A percentile compares a stretch with the other conserved stretches of the same genome.
Evolutionary conservation across 2,797 vertebrate genomes (phyloP).

Genomic region (Bradypus variegatus): DNA sequence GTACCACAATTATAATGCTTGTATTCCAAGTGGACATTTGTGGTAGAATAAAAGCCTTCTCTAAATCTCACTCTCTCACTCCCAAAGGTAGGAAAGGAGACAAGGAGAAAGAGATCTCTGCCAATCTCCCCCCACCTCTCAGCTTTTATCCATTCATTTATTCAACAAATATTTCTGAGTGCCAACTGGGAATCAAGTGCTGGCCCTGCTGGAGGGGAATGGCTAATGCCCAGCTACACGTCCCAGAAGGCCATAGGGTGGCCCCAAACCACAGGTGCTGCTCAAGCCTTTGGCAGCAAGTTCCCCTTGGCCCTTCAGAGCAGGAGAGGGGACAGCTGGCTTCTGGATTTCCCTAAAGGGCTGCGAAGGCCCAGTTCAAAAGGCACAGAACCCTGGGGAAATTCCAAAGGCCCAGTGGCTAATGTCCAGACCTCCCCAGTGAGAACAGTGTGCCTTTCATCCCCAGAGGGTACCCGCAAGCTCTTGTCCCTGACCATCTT

Average conservation of each 20-base stretch:
- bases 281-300: background rate
- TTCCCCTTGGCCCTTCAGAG: background rate
- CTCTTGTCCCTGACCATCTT: background rate
- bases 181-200: too few species aligned
- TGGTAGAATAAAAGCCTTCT: background rate
- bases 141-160: background rate
- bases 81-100: background rate
- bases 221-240: background rate
- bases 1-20: background rate
- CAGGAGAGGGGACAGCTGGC: background rate
- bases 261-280: background rate
- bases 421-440: background rate
- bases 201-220: background rate
- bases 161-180: background rate
- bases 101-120: background rate
- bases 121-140: too few species aligned
- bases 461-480: background rate
- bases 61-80: background rate
- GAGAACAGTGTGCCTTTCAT: background rate
- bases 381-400: background rate
- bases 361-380: too few species aligned
- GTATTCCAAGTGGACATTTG: background rate
- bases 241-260: background rate
- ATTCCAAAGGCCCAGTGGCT: background rate
- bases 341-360: background rate